Evolutionary conservation across 2,888 invertebrate genomes (phyloP), one percentile per base, ranked within the genome.

Genomic region (Parascotia fuliginaria): DNA sequence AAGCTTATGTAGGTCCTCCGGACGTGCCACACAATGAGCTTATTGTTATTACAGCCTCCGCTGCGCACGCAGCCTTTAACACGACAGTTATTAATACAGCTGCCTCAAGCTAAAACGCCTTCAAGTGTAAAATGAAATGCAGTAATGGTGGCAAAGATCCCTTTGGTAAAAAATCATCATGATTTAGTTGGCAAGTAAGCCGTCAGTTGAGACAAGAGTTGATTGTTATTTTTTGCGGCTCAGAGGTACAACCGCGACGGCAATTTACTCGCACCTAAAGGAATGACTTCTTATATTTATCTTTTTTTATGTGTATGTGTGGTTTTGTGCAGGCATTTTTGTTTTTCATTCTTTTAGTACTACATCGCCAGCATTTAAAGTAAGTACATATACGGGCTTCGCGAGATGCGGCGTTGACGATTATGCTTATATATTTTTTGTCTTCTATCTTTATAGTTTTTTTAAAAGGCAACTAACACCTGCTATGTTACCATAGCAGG

Each of bases 1-100:
- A n/a, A n/a, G n/a, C n/a, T n/a, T n/a, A n/a, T n/a, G n/a, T n/a
- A n/a, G n/a, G n/a, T n/a, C 38, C 41, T 41, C 39, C 36, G 27
- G 32, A 42, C 43, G 34, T 45, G 47, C 59, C 42, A 11, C 52
- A 70, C 67, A 71, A 70, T 67, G 54, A 39, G 57, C 50, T 68
- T 70, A 75, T 77, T 76, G 75, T 75, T 68, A 70, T 56, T 54
- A n/a, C n/a, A 60, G 66, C 67, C 54, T 55, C 62, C 45, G 55
- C 62, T 55, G 49, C 52, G n/a, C 15, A 55, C 56, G 65, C 49
- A 43, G 28, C 33, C 50, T 40, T 36, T 62, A 58, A 60, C 60
- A 55, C 58, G 73, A 70, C 68, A 63, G 62, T 56, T 70, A 73
- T 65, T 76, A 70, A 70, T 70, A 57, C 37, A 38, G 37, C 39